phyloP scores from a whole-genome alignment of 1,140 invertebrate genomes.

The Leptopilina clavipes region DNA sequence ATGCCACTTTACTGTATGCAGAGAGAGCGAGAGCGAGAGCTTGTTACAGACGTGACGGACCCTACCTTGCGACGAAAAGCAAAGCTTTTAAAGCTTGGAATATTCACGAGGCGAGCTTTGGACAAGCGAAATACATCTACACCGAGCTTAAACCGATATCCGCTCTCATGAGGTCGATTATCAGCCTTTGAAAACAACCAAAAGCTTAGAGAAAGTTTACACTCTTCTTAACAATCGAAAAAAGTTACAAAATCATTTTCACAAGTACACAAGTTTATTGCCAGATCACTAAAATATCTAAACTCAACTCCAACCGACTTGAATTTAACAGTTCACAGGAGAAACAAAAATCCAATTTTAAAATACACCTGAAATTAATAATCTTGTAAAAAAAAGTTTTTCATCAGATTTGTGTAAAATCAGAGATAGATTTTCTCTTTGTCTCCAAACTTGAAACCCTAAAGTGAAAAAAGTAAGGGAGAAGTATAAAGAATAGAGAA shows the following conservation, averaged over 20 bases:
- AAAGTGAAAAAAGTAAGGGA: background rate
- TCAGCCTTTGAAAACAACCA: slow-evolving; percentile 7
- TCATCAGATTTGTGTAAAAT: too few species aligned
- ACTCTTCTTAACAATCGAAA: background rate
- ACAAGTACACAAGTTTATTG: too few species aligned
- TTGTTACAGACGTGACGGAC: slow-evolving; percentile 70
- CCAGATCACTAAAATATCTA: too few species aligned
- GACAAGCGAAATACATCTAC: slow-evolving; percentile 72
- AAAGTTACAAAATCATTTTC: background rate
- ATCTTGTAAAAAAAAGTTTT: too few species aligned
- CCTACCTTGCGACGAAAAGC: slow-evolving; percentile 62
- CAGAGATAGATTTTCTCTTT: too few species aligned
- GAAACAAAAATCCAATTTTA: too few species aligned
- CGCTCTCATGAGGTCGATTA: slow-evolving; percentile 25
- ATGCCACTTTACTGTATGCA: slow-evolving; percentile 47
- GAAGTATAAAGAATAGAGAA: background rate
- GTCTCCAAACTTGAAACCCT: too few species aligned
- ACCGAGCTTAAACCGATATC: slow-evolving; percentile 44
- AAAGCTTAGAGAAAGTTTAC: slow-evolving; percentile 19
- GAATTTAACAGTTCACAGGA: too few species aligned
- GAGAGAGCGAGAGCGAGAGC: slow-evolving; percentile 47
- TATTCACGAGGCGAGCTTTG: slow-evolving; percentile 70
- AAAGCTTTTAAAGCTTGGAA: slow-evolving; percentile 71
- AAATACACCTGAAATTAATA: too few species aligned
- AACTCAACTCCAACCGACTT: too few species aligned